Conservation (phyloP, 2,113 vertebrate species). For the Cairina moschata region DNA sequence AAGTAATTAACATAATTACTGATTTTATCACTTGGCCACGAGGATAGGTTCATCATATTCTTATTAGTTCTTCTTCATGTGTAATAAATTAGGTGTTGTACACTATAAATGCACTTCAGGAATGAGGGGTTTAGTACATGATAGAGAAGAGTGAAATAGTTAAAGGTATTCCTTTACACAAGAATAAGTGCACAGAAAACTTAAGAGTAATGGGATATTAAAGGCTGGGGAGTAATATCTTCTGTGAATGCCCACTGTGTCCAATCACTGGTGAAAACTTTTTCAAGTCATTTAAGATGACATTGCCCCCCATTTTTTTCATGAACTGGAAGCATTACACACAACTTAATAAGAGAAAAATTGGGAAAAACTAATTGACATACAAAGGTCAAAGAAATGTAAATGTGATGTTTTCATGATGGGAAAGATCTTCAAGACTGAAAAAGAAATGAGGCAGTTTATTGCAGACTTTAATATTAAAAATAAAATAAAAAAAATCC, state of each 20-base stretch:
- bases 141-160: neutral
- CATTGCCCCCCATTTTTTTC: neutral
- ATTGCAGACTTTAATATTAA: conserved; percentile 8
- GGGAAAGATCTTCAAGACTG: neutral
- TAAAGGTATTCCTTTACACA: neutral
- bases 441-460: conserved; percentile 20
- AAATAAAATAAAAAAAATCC: neutral
- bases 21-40: neutral
- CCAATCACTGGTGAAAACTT: neutral
- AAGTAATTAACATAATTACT: neutral
- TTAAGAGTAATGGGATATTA: neutral
- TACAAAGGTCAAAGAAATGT: neutral
- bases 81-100: neutral
- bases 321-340: neutral
- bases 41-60: neutral
- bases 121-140: fast-evolving
- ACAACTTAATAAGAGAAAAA: neutral
- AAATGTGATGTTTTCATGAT: conserved; percentile 10
- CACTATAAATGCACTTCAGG: neutral
- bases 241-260: neutral
- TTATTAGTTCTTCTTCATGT: neutral
- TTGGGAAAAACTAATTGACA: neutral
- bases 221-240: neutral
- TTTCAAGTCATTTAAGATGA: neutral
- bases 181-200: neutral